These are phyloP conservation scores for Marcusenius ussheri DNA, from an alignment of 2,113 vertebrate species.

Conservation along the genomic window DNA sequence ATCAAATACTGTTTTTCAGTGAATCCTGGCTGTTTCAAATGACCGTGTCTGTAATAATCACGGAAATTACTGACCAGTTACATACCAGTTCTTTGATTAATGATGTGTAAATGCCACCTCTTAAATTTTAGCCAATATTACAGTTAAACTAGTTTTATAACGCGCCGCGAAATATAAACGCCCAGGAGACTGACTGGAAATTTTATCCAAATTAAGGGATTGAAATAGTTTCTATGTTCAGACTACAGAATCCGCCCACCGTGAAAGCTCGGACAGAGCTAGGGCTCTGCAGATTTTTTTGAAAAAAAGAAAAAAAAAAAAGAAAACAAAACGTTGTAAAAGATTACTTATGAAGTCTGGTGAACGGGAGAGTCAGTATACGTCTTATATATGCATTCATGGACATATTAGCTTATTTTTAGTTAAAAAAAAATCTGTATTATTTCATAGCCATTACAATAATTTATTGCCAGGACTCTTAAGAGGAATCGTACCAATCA, in stretches of 20 bases:
- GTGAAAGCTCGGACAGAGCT: background rate
- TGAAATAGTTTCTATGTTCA: background rate
- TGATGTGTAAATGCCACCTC: background rate
- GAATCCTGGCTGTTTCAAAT: background rate
- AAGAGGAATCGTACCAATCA: background rate
- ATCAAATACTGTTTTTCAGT: background rate
- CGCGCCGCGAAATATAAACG: background rate
- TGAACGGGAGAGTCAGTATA: background rate
- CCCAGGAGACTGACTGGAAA: background rate
- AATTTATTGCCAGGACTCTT: background rate
- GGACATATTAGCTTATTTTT: background rate
- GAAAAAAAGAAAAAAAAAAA: background rate
- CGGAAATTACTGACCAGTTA: background rate
- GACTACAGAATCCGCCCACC: background rate
- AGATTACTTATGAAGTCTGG: background rate
- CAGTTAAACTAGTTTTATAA: background rate
- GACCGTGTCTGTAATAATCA: background rate
- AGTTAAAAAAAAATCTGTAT: background rate
- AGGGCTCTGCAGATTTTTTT: background rate
- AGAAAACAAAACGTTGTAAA: background rate
- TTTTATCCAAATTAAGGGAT: background rate
- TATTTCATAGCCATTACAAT: background rate
- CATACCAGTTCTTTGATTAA: background rate
- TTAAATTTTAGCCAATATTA: background rate
- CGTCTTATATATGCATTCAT: background rate